Evolutionary conservation across 2,113 vertebrate genomes (phyloP).

Genomic region (Melanocharis versteri): DNA sequence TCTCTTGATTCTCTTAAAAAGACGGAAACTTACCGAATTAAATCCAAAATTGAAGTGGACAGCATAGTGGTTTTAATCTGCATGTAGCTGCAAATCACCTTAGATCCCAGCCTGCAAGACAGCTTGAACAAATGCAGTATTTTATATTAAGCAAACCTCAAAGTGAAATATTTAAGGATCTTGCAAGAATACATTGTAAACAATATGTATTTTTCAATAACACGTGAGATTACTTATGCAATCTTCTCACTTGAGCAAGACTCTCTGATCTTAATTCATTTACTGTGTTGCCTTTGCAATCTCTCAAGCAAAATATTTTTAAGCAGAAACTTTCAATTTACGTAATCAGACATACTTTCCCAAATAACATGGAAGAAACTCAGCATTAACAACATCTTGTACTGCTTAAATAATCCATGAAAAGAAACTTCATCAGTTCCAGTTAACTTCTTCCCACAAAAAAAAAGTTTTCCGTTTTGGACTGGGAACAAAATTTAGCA

Average conservation of each 20-base stretch:
- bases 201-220: slow-evolving; percentile 65
- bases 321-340: slow-evolving; percentile 70
- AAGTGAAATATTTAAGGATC: slow-evolving; percentile 70
- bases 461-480: slow-evolving; percentile 25
- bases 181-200: slow-evolving; percentile 63
- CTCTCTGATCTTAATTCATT: slow-evolving; percentile 66
- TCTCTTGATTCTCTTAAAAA: slow-evolving; percentile 59
- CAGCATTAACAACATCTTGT: slow-evolving; percentile 43
- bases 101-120: slow-evolving; percentile 10
- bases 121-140: slow-evolving; percentile 46
- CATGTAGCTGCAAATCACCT: slow-evolving; percentile 8
- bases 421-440: slow-evolving; percentile 56
- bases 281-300: slow-evolving; percentile 56
- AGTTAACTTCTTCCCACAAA: slow-evolving; percentile 51
- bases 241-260: slow-evolving; percentile 66
- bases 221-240: slow-evolving; percentile 56
- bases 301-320: slow-evolving; percentile 62
- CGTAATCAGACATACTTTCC: slow-evolving; percentile 67
- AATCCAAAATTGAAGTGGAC: slow-evolving; percentile 56
- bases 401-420: slow-evolving; percentile 52
- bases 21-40: slow-evolving; percentile 52
- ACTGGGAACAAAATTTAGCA: not conserved
- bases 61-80: slow-evolving; percentile 4
- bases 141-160: slow-evolving; percentile 62
- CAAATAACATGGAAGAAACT: slow-evolving; percentile 57